Percentiles rank a stretch among this genome's conserved stretches.
Conservation (phyloP, 1,140 invertebrate genomes). For the Prorops nasuta region DNA sequence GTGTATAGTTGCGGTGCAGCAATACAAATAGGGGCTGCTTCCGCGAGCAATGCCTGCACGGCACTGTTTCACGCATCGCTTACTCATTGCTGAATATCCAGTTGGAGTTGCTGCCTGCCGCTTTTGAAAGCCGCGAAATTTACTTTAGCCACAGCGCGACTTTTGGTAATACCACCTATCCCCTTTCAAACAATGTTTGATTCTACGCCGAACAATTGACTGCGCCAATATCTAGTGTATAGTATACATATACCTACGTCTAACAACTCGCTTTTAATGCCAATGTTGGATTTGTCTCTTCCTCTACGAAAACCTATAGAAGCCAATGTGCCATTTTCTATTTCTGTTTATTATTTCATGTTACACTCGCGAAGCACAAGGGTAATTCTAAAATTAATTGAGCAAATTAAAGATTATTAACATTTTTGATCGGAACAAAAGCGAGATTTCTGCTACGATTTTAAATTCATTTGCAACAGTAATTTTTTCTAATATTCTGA, state of each 20-base stretch:
- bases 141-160: conserved; percentile 34
- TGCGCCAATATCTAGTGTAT: background rate
- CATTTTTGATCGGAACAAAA: no score
- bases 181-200: conserved; percentile 20
- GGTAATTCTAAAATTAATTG: no score
- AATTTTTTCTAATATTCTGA: no score
- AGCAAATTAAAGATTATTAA: no score
- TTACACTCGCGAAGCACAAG: no score
- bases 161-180: conserved; percentile 17
- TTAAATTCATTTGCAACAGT: no score
- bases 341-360: no score
- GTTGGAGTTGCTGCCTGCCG: conserved; percentile 25
- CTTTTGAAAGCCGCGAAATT: conserved; percentile 40
- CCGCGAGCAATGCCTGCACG: conserved; percentile 23
- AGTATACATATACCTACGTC: background rate
- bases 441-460: no score
- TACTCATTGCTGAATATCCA: conserved; percentile 35
- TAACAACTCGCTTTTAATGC: conserved; percentile 13
- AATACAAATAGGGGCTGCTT: conserved; percentile 36
- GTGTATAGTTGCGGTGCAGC: conserved; percentile 20
- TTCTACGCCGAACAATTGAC: conserved; percentile 8
- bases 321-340: no score
- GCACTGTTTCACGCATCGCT: conserved; percentile 36
- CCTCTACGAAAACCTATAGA: no score
- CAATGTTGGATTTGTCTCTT: no score